Evolutionary conservation across 2,113 vertebrate genomes (phyloP).

Genomic region (Capreolus pygargus): DNA sequence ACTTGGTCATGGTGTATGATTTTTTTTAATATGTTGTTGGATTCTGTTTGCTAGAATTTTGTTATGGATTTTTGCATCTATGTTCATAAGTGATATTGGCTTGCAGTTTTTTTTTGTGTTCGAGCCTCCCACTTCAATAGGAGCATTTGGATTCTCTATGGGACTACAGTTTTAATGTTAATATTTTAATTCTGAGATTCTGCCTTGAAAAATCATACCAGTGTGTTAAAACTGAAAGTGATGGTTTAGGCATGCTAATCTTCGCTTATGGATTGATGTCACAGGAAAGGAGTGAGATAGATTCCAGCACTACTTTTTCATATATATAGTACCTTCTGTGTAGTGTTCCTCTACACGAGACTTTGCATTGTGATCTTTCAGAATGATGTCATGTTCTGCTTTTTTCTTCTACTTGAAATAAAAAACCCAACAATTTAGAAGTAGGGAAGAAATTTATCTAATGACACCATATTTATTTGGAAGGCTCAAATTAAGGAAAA

Average conservation of each 20-base stretch:
- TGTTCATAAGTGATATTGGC: no score
- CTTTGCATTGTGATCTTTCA: background rate
- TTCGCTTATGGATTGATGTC: background rate
- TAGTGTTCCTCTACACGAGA: background rate
- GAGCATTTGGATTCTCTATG: slow-evolving; percentile 17
- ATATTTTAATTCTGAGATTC: slow-evolving; percentile 31
- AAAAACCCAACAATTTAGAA: background rate
- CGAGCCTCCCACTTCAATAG: background rate
- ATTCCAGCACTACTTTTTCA: background rate
- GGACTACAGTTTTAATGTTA: background rate
- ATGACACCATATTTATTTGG: background rate
- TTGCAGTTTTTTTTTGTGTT: no score
- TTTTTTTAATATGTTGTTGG: no score
- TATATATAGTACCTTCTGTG: background rate
- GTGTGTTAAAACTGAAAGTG: background rate
- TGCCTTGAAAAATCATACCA: background rate
- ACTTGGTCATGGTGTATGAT: no score
- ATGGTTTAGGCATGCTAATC: background rate
- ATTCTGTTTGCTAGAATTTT: no score
- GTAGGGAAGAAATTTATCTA: background rate
- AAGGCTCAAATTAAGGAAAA: background rate
- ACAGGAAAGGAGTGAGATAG: background rate
- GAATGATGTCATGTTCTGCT: background rate
- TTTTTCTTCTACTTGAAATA: slow-evolving; percentile 4
- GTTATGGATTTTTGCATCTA: no score